Conservation (phyloP, 37 sponge, comb jelly and placozoan genomes). For the Mnemiopsis leidyi region DNA sequence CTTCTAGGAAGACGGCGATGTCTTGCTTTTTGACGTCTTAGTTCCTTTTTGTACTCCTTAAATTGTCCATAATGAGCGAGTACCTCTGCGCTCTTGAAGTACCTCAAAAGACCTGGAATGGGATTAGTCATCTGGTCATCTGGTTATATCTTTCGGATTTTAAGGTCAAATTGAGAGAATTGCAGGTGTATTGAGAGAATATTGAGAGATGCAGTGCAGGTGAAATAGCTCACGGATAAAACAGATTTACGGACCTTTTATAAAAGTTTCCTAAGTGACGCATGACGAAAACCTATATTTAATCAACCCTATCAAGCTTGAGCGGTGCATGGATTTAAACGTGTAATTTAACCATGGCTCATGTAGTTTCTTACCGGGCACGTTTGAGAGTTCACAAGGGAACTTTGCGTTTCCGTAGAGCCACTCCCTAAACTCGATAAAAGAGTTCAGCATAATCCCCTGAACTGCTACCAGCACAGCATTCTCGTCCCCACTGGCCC, state of each 20-base stretch:
- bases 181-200: no score
- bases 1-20: neutral
- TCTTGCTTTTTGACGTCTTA: neutral
- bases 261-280: no score
- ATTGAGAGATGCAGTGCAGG: no score
- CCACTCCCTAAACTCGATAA: slow-evolving; percentile 8
- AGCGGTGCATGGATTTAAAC: no score
- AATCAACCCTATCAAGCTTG: no score
- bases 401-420: slow-evolving; percentile 34
- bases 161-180: no score
- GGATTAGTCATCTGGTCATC: no score
- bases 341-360: no score
- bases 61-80: neutral
- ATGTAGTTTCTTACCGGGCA: neutral
- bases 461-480: slow-evolving; percentile 11
- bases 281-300: no score
- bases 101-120: neutral
- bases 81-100: neutral
- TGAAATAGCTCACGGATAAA: no score
- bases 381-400: neutral
- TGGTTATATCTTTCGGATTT: no score
- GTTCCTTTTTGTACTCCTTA: neutral
- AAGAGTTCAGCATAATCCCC: neutral
- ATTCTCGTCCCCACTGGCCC: neutral
- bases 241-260: no score